Evolutionary conservation across 2,113 vertebrate species (phyloP), one percentile per base, ranked within the genome.

Genomic region (Silurus asotus): DNA sequence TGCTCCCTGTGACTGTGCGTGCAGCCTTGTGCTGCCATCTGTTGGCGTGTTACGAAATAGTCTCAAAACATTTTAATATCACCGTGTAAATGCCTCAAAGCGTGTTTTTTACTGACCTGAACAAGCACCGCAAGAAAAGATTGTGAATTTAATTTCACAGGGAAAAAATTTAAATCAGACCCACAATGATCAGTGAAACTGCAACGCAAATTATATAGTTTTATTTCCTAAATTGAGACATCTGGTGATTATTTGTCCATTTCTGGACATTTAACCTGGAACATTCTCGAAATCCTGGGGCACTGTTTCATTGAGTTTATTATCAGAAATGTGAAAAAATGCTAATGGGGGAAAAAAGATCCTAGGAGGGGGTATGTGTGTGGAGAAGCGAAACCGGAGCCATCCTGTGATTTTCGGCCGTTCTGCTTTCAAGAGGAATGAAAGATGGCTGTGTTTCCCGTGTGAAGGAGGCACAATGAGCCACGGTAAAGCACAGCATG

Each of bases 401-500:
- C 67, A 45, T 59, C 28, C 48, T 56, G 65, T 74, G 59, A 61
- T 84, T 67, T 82, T 49, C 6, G 9, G 79, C 59, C 67, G 70
- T 59, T 51, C 62, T 25, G 84, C 81, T 84, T 87, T 83, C 69
- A 83, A 49, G 13, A 82, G 72, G 74, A 79, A 56, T 87, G 85
- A 87, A 83, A 90, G 87, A 83, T 77, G 53, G 48, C 77, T 56
- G 75, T 5, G 28, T 81, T 86, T 88, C 86, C 87, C 82, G n/a
- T 15, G 75, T 88, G 86, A 86, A 65, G 80, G 51, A 83, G 82
- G 76, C 77, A 84, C 86, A 90, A 87, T 69, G 76, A 53, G 77
- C 61, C 70, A 75, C 76, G 51, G 64, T 86, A 58, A 78, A 70
- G 85, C 83, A 82, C 89, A 88, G 87, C 86, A 86, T 83, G 87